Percentiles rank a stretch among this genome's conserved stretches.
Conservation (phyloP, 2,888 invertebrate genomes). For the Sinotaia quadrata region DNA sequence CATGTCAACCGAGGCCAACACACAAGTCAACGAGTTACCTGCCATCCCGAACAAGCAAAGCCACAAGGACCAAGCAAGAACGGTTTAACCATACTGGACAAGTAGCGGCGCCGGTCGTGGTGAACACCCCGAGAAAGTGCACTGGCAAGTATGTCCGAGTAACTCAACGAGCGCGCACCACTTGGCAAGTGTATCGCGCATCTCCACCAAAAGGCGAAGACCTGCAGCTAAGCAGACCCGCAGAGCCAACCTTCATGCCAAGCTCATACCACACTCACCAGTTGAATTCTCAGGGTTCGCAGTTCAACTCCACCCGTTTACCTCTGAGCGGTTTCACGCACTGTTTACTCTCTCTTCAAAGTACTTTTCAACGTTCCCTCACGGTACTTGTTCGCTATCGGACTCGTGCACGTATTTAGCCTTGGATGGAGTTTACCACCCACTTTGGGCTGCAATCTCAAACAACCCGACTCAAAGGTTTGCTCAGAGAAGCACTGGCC, state of each 20-base stretch:
- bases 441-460: conserved; percentile 78
- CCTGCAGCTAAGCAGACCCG: background rate
- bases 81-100: no score
- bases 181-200: no score
- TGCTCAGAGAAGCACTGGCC: no score
- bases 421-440: conserved; percentile 78
- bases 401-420: conserved; percentile 79
- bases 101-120: conserved; percentile 4
- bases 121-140: conserved; percentile 9
- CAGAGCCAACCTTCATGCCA: no score
- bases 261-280: background rate
- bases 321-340: conserved; percentile 75
- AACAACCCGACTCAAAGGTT: conserved; percentile 75
- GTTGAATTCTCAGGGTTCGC: conserved; percentile 34
- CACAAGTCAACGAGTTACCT: no score
- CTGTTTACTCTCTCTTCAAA: conserved; percentile 80
- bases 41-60: no score
- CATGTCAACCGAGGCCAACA: background rate
- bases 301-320: conserved; percentile 72
- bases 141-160: background rate
- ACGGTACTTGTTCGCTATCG: conserved; percentile 81
- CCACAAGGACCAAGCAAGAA: no score
- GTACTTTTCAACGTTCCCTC: conserved; percentile 80
- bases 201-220: no score
- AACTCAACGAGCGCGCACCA: background rate